phyloP scores from a whole-genome alignment of 2,888 invertebrate species.

The Sinohyriopsis cumingii region DNA sequence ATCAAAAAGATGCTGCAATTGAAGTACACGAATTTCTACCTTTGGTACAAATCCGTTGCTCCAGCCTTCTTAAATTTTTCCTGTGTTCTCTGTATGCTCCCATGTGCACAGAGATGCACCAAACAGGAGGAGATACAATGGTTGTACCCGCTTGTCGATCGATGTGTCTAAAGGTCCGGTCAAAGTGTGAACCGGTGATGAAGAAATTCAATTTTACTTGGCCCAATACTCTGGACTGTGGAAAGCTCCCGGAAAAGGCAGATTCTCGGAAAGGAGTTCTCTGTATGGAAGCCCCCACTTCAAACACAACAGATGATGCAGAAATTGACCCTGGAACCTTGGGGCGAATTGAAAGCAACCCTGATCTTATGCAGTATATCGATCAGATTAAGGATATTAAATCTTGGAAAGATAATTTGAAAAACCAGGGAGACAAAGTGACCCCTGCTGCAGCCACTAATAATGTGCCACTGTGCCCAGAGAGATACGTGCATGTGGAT shows the following conservation, averaged over 20 bases:
- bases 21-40: conserved; percentile 83
- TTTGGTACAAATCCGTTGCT: conserved; percentile 85
- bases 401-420: conserved; percentile 10
- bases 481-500: conserved; percentile 64
- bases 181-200: conserved; percentile 76
- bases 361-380: conserved; percentile 46
- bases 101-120: conserved; percentile 86
- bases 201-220: conserved; percentile 79
- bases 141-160: conserved; percentile 87
- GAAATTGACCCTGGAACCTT: conserved; percentile 42
- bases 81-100: conserved; percentile 93
- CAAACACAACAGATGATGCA: conserved; percentile 55
- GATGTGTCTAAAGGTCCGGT: conserved; percentile 81
- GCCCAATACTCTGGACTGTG: conserved; percentile 85
- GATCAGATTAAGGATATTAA: conserved; percentile 29
- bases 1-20: conserved; percentile 86
- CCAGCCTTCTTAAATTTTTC: conserved; percentile 86
- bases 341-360: conserved; percentile 34
- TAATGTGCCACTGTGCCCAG: conserved; percentile 43
- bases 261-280: conserved; percentile 76
- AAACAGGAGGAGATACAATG: conserved; percentile 79
- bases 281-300: conserved; percentile 81
- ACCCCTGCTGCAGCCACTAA: not conserved
- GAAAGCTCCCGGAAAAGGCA: conserved; percentile 81
- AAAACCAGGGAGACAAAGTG: conserved; percentile 1